These are phyloP conservation scores for Podarcis lilfordi DNA, from an alignment of 2,797 vertebrate genomes.

Conservation along the genomic window DNA sequence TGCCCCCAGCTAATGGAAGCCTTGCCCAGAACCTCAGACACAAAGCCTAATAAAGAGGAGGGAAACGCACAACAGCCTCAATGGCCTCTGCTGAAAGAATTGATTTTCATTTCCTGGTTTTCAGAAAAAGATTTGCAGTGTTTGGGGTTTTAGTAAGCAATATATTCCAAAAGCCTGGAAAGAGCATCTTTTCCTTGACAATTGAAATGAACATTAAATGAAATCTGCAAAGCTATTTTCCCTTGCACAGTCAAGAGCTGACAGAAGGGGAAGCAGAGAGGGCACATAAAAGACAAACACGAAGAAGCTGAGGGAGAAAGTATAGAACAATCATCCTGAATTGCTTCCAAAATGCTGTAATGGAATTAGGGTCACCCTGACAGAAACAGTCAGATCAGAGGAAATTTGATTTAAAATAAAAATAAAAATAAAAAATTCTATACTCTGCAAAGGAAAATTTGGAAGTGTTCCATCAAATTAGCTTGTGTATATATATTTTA, in stretches of 20 bases:
- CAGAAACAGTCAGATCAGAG: slow-evolving; percentile 82
- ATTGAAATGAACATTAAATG: slow-evolving; percentile 69
- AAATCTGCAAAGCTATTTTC: slow-evolving; percentile 72
- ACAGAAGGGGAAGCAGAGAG: slow-evolving; percentile 54
- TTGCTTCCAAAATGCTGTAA: slow-evolving; percentile 76
- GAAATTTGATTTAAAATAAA: slow-evolving; percentile 80
- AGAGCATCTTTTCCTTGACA: slow-evolving; percentile 61
- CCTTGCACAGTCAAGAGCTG: slow-evolving; percentile 63
- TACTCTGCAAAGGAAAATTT: slow-evolving; percentile 49
- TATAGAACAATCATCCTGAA: slow-evolving; percentile 70
- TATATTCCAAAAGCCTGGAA: slow-evolving; percentile 55
- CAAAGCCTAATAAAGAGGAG: slow-evolving; percentile 6
- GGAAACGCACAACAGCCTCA: not conserved
- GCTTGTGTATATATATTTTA: slow-evolving; percentile 17
- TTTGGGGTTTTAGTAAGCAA: slow-evolving; percentile 59
- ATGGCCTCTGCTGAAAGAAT: slow-evolving; percentile 41
- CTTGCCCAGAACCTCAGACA: slow-evolving; percentile 41
- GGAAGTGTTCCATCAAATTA: slow-evolving; percentile 59
- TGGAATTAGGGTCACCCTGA: slow-evolving; percentile 89
- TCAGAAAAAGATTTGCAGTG: slow-evolving; percentile 38
- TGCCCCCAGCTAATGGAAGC: slow-evolving; percentile 57
- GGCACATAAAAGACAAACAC: slow-evolving; percentile 47
- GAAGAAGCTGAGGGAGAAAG: slow-evolving; percentile 62
- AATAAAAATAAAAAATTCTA: not conserved
- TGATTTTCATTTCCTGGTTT: slow-evolving; percentile 50